Percentiles rank a stretch among this genome's conserved stretches.
Conservation (phyloP, 1,140 invertebrate species). For the Helicoverpa armigera region DNA sequence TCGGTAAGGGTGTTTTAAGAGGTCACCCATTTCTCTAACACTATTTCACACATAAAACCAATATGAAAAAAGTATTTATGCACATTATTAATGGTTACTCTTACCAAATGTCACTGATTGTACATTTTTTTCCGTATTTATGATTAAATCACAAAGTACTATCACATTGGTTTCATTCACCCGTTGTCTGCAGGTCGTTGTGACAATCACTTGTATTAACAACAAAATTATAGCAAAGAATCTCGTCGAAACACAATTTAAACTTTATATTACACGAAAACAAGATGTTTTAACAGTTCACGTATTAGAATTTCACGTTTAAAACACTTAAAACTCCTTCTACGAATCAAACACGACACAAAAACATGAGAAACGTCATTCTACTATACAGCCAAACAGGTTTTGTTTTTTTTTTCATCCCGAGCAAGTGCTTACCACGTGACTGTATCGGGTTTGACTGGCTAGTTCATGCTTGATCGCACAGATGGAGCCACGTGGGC, state of each 20-base stretch:
- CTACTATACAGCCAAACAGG: constrained; percentile 79
- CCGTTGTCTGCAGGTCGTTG: constrained; percentile 42
- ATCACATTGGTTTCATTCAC: constrained; percentile 61
- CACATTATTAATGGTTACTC: constrained; percentile 40
- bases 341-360: constrained; percentile 71
- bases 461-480: constrained; percentile 51
- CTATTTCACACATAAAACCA: constrained; percentile 62
- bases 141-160: constrained; percentile 55
- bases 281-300: background rate
- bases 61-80: constrained; percentile 46
- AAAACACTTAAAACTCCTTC: constrained; percentile 38
- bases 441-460: constrained; percentile 62
- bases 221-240: background rate
- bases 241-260: background rate
- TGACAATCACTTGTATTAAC: constrained; percentile 46
- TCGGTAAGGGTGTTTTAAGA: constrained; percentile 78
- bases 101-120: constrained; percentile 55
- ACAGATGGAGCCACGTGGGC: constrained; percentile 67
- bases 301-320: constrained; percentile 54
- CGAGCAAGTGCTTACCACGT: constrained; percentile 67
- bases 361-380: constrained; percentile 80
- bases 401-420: constrained; percentile 75
- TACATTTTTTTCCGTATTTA: constrained; percentile 66
- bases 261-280: background rate
- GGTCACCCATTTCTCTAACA: constrained; percentile 81